phyloP scores from a whole-genome alignment of 1,140 invertebrate species.

The Papilio polyxenes region DNA sequence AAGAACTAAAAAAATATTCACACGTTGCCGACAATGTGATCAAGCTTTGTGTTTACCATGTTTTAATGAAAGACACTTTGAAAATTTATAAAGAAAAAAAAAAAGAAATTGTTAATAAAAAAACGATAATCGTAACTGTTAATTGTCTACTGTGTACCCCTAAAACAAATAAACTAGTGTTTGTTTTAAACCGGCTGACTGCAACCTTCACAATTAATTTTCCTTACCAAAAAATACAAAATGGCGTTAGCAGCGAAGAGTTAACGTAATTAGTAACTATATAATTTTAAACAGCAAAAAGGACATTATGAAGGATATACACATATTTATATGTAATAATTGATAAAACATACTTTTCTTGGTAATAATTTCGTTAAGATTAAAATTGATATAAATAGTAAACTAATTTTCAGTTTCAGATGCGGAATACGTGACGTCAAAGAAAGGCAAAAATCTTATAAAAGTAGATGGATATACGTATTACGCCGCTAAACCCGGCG shows the following conservation, averaged over 20 bases:
- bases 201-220: too few relatives aligned
- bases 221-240: too few relatives aligned
- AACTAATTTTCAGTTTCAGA: background rate
- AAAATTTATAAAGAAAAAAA: background rate
- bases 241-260: too few relatives aligned
- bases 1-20: slow-evolving; percentile 35
- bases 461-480: slow-evolving; percentile 45
- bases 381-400: background rate
- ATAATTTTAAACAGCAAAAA: too few relatives aligned
- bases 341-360: background rate
- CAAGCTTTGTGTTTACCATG: slow-evolving; percentile 33
- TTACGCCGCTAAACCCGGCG: background rate
- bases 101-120: background rate
- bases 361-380: background rate
- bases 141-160: background rate
- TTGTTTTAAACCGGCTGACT: too few relatives aligned
- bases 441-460: slow-evolving; percentile 46
- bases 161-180: too few relatives aligned
- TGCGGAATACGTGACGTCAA: slow-evolving; percentile 47
- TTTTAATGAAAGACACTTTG: slow-evolving; percentile 37
- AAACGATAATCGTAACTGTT: background rate
- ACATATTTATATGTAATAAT: too few relatives aligned
- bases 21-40: slow-evolving; percentile 32
- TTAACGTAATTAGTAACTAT: too few relatives aligned
- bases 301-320: too few relatives aligned